phyloP scores from a whole-genome alignment of 2,113 vertebrate genomes.

The Strigops habroptila region DNA sequence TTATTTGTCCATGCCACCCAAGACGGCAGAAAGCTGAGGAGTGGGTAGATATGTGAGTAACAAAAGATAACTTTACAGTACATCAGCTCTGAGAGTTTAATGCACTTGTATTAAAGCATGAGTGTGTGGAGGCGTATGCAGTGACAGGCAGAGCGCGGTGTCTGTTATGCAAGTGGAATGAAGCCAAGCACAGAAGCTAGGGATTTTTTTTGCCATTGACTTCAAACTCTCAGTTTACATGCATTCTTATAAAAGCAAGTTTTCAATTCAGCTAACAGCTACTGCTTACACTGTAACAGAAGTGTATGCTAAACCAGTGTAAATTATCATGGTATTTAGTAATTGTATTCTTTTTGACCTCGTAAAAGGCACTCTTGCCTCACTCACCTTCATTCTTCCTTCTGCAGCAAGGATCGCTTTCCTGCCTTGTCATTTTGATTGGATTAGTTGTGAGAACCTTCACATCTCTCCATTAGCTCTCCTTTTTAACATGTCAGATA shows the following conservation, averaged over 20 bases:
- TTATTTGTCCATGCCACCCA: not conserved
- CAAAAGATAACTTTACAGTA: constrained; percentile 44
- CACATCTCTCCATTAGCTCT: rapidly evolving
- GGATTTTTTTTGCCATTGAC: not conserved
- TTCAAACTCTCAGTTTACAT: not conserved
- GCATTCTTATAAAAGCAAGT: not conserved
- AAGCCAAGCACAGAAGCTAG: not conserved
- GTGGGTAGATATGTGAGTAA: constrained; percentile 29
- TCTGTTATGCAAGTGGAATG: not conserved
- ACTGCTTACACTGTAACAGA: not conserved
- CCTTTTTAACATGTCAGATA: not conserved
- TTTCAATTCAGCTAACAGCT: not conserved
- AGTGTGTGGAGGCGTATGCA: constrained; percentile 20
- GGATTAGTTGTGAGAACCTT: not conserved
- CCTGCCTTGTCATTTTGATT: not conserved
- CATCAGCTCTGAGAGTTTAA: constrained; percentile 25
- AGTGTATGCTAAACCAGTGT: not conserved
- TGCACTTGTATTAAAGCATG: constrained; percentile 3
- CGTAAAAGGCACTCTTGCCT: not conserved
- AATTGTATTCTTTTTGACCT: not conserved
- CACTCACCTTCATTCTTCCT: not conserved
- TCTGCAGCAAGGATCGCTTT: not conserved
- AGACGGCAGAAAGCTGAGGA: constrained; percentile 25
- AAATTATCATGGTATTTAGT: not conserved
- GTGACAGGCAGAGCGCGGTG: constrained; percentile 29